Percentiles rank a stretch among this genome's conserved stretches.
These are phyloP conservation scores for Gymnarchus niloticus DNA, from an alignment of 2,113 vertebrate genomes.

Conservation along the genomic window DNA sequence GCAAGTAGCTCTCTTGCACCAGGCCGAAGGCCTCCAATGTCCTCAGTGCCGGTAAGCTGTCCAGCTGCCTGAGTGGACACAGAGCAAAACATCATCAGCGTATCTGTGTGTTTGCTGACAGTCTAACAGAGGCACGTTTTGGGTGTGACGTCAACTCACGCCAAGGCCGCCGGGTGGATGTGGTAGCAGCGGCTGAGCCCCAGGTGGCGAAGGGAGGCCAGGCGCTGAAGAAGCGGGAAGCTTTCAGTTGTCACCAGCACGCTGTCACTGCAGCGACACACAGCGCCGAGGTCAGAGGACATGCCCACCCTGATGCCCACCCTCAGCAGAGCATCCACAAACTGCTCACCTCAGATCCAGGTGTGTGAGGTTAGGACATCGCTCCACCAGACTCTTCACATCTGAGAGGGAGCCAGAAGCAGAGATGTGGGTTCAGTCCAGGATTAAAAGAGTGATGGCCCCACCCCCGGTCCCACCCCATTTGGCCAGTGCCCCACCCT, in stretches of 20 bases:
- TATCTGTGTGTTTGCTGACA: too few relatives aligned
- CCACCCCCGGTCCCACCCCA: not conserved
- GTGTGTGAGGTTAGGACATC: slow-evolving; percentile 71
- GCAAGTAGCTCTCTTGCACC: slow-evolving; percentile 66
- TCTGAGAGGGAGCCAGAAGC: slow-evolving; percentile 60
- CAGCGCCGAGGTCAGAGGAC: not conserved
- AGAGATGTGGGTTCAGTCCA: not conserved
- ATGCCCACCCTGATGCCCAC: not conserved
- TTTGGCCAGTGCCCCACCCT: slow-evolving; percentile 22
- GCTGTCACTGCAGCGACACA: slow-evolving; percentile 71
- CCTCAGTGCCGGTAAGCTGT: slow-evolving; percentile 63
- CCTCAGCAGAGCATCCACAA: not conserved
- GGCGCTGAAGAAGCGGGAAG: slow-evolving; percentile 69
- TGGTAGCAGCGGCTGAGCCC: slow-evolving; percentile 89
- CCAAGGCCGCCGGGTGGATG: slow-evolving; percentile 75
- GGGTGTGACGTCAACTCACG: slow-evolving; percentile 41
- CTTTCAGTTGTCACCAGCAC: slow-evolving; percentile 76
- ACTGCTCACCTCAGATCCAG: slow-evolving; percentile 82
- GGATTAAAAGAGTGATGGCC: not conserved
- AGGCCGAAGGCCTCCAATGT: slow-evolving; percentile 84
- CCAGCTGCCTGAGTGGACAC: slow-evolving; percentile 67
- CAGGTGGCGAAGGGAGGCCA: slow-evolving; percentile 69
- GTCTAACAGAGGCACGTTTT: not conserved
- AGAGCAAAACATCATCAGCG: not conserved
- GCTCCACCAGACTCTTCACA: slow-evolving; percentile 68